Conservation (phyloP, 1,140 invertebrate species). For the Drosophila sp. region DNA sequence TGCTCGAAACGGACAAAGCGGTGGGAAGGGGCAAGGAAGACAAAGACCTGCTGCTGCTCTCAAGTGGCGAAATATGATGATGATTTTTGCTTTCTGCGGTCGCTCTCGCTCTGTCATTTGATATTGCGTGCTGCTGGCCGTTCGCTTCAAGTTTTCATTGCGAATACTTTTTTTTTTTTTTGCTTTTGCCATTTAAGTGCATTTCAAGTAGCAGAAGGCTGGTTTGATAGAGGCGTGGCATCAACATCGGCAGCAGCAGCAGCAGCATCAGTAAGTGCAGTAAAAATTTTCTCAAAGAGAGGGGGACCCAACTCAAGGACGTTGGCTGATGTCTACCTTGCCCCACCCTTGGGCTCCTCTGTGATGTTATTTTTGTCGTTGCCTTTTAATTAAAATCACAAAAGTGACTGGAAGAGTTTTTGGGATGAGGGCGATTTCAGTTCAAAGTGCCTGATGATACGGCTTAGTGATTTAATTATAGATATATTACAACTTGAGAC, state of each 20-base stretch:
- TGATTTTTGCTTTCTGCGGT: conserved; percentile 7
- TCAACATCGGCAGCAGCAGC: too few relatives aligned
- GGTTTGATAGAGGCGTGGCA: conserved; percentile 17
- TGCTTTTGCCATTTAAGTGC: conserved; percentile 38
- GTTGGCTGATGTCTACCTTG: conserved; percentile 27
- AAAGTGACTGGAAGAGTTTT: conserved; percentile 39
- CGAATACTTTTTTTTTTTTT: conserved; percentile 3
- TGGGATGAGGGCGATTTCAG: conserved; percentile 23
- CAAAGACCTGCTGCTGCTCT: conserved; percentile 1
- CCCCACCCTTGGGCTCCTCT: background rate
- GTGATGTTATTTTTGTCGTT: conserved; percentile 11
- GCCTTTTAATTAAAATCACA: conserved; percentile 60
- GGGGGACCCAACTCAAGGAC: conserved; percentile 50
- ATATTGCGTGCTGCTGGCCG: conserved; percentile 39
- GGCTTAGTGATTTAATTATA: conserved; percentile 17
- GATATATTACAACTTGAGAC: background rate
- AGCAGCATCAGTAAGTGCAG: conserved; percentile 33
- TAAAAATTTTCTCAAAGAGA: conserved; percentile 18
- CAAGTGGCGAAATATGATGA: conserved; percentile 8
- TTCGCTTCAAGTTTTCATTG: conserved; percentile 18
- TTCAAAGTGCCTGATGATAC: conserved; percentile 24
- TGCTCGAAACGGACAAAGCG: background rate
- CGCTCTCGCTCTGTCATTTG: conserved; percentile 43
- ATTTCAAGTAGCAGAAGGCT: conserved; percentile 30
- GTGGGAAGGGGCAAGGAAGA: background rate